These are phyloP conservation scores for Tenualosa thibaudeaui DNA, from an alignment of 2,797 vertebrate species.

Conservation along the genomic window DNA sequence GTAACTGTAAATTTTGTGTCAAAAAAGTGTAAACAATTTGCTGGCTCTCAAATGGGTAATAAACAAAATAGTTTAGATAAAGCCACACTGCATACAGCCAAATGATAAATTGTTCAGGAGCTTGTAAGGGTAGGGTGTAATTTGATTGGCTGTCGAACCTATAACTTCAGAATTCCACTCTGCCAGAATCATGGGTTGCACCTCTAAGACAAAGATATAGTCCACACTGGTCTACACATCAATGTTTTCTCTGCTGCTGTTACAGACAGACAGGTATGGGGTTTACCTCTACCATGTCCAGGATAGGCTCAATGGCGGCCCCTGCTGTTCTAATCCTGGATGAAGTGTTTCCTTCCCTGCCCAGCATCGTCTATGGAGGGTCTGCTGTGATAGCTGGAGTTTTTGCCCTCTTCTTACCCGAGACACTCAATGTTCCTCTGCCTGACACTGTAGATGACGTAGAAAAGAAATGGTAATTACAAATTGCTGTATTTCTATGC, in stretches of 20 bases:
- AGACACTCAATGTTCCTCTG: slow-evolving; percentile 81
- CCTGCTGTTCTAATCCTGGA: slow-evolving; percentile 84
- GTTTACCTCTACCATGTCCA: slow-evolving; percentile 84
- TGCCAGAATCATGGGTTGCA: no score
- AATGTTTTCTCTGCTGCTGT: no score
- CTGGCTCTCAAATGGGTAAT: background rate
- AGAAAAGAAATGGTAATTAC: slow-evolving; percentile 68
- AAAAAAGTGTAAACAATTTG: background rate
- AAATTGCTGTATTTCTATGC: background rate
- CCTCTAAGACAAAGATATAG: no score
- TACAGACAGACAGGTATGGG: slow-evolving; percentile 89
- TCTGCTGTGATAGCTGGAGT: slow-evolving; percentile 72
- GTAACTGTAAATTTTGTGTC: background rate
- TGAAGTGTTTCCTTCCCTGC: slow-evolving; percentile 79
- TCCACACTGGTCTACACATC: no score
- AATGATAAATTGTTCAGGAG: background rate
- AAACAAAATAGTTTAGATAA: background rate
- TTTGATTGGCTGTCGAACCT: background rate
- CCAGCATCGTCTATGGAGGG: slow-evolving; percentile 80
- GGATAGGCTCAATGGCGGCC: slow-evolving; percentile 86
- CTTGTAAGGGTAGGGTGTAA: no score
- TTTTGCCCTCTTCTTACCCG: slow-evolving; percentile 78
- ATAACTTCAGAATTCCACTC: no score
- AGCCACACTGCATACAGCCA: background rate
- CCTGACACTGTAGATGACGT: slow-evolving; percentile 88